Percentiles rank a stretch among this genome's conserved stretches.
Evolutionary conservation across 1,140 invertebrate species (phyloP).

Genomic region (Ptiloglossa arizonensis): DNA sequence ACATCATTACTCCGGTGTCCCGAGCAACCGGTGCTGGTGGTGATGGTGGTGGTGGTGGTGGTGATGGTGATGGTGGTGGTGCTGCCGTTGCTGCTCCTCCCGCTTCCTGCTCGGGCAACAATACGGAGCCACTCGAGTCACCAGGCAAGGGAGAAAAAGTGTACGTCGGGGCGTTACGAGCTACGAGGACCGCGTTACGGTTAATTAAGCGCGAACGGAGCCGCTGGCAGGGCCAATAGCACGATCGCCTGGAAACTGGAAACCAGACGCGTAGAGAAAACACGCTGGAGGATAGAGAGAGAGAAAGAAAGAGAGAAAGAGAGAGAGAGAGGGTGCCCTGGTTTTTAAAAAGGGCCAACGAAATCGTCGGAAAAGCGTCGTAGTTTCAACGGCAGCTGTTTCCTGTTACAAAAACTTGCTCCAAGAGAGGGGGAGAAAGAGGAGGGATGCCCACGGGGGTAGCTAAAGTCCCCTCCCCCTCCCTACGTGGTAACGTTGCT

Average conservation of each 20-base stretch:
- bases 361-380: constrained; percentile 62
- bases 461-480: constrained; percentile 2
- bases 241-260: constrained; percentile 59
- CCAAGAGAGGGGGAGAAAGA: neutral
- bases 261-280: constrained; percentile 36
- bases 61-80: too few relatives aligned
- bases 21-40: constrained; percentile 25
- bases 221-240: constrained; percentile 23
- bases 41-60: too few relatives aligned
- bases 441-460: constrained; percentile 32
- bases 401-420: constrained; percentile 67
- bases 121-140: constrained; percentile 42
- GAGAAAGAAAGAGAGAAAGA: neutral
- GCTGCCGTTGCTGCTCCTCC: constrained; percentile 7
- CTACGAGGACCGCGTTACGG: constrained; percentile 52
- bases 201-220: constrained; percentile 57
- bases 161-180: constrained; percentile 40
- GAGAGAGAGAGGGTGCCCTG: neutral
- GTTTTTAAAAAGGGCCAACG: neutral
- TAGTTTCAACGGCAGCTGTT: constrained; percentile 68
- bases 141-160: constrained; percentile 34
- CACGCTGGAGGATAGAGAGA: neutral
- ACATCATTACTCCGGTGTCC: constrained; percentile 56
- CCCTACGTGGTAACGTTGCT: constrained; percentile 6
- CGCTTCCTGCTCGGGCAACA: constrained; percentile 47